Conservation (phyloP, 2,888 invertebrate genomes). For the Tethea ocularis region DNA sequence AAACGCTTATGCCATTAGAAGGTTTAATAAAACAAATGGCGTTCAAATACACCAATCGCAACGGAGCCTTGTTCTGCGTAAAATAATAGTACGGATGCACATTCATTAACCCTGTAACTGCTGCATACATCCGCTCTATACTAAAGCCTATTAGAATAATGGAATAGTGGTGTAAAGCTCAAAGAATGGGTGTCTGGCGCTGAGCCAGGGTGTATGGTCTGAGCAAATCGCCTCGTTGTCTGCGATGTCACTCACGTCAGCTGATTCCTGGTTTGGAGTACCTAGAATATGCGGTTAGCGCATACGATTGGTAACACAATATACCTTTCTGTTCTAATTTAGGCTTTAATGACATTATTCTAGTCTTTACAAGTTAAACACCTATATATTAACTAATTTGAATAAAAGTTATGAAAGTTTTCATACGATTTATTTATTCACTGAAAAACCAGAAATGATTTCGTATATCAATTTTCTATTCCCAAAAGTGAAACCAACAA, state of each 20-base stretch:
- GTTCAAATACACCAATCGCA: constrained; percentile 30
- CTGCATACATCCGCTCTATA: constrained; percentile 46
- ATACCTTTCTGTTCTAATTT: neutral
- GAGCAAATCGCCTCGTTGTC: constrained; percentile 48
- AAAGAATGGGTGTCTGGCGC: constrained; percentile 65
- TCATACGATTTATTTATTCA: too few relatives aligned
- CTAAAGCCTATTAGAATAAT: constrained; percentile 66
- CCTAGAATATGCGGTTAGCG: neutral
- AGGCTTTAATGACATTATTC: neutral
- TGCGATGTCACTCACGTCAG: constrained; percentile 21
- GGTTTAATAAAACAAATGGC: constrained; percentile 28
- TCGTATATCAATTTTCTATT: too few relatives aligned
- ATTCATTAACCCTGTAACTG: constrained; percentile 63
- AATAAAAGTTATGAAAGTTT: too few relatives aligned
- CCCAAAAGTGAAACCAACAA: too few relatives aligned
- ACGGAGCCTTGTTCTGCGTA: constrained; percentile 22
- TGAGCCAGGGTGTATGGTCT: constrained; percentile 50
- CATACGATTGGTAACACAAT: neutral
- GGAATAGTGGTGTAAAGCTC: constrained; percentile 67
- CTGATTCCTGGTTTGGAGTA: constrained; percentile 6
- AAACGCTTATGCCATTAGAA: too few relatives aligned
- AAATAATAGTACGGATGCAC: constrained; percentile 44
- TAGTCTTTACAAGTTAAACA: neutral
- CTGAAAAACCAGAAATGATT: too few relatives aligned
- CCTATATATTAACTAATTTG: too few relatives aligned